Conservation (phyloP, 1,140 invertebrate species). For the Prorops nasuta region DNA sequence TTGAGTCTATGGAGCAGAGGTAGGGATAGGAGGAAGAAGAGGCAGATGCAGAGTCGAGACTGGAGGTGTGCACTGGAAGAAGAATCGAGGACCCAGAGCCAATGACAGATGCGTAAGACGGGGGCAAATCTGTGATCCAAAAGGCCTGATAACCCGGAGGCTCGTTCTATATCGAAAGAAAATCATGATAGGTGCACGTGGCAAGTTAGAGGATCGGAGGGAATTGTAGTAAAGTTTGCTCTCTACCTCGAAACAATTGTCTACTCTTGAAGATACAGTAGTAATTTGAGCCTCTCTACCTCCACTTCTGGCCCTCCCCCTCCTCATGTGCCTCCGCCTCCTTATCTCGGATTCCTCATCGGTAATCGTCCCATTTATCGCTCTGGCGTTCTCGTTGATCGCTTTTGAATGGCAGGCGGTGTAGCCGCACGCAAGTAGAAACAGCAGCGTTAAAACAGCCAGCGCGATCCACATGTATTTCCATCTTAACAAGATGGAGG, state of each 20-base stretch:
- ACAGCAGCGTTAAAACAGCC: slow-evolving; percentile 36
- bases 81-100: slow-evolving; percentile 2
- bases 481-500: slow-evolving; percentile 38
- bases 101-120: slow-evolving; percentile 25
- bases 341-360: no score
- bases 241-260: background rate
- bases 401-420: slow-evolving; percentile 33
- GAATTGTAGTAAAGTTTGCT: background rate
- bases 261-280: no score
- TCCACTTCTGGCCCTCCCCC: no score
- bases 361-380: no score
- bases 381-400: no score
- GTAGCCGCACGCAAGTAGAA: slow-evolving; percentile 37
- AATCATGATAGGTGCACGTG: no score
- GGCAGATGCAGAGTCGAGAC: no score
- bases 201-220: background rate
- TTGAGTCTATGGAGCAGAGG: no score
- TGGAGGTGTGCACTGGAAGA: no score
- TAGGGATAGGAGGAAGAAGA: no score
- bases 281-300: no score
- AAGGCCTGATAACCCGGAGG: slow-evolving; percentile 32
- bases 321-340: no score
- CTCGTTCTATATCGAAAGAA: slow-evolving; percentile 21
- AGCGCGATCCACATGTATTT: slow-evolving; percentile 43
- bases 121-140: slow-evolving; percentile 32